These are phyloP conservation scores for Zaprionus lachaisei DNA, from an alignment of 1,140 invertebrate species.

Conservation along the genomic window DNA sequence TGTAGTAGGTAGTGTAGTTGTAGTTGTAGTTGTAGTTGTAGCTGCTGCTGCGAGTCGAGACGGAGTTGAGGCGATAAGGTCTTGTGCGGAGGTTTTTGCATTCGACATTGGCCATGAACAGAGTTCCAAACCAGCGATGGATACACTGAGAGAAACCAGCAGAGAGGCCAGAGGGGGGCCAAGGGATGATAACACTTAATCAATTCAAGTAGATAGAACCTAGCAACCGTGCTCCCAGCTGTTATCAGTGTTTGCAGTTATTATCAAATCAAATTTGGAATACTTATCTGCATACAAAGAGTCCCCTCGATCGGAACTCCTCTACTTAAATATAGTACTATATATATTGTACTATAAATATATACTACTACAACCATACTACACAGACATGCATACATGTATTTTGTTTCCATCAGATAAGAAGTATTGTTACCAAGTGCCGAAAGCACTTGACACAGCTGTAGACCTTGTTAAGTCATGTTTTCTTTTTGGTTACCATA, in stretches of 20 bases:
- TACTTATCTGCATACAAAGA: neutral
- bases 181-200: neutral
- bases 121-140: neutral
- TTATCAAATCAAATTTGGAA: neutral
- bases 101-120: slow-evolving; percentile 61
- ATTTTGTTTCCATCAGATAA: neutral
- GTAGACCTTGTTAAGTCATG: neutral
- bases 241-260: neutral
- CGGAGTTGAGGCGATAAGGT: slow-evolving; percentile 65
- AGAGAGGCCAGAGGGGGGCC: neutral
- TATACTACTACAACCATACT: neutral
- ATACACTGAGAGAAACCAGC: neutral
- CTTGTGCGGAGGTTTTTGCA: slow-evolving; percentile 24
- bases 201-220: neutral
- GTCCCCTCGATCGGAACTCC: neutral
- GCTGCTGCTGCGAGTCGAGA: slow-evolving; percentile 9
- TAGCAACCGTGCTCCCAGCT: neutral
- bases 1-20: neutral
- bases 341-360: neutral
- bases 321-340: neutral
- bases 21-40: slow-evolving; percentile 27
- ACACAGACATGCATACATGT: neutral
- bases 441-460: neutral
- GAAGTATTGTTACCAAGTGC: neutral
- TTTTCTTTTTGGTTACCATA: neutral